A percentile compares a stretch with the other conserved stretches of the same genome.
Conservation (phyloP, 2,113 vertebrate species). For the Cynoglossus semilaevis region DNA sequence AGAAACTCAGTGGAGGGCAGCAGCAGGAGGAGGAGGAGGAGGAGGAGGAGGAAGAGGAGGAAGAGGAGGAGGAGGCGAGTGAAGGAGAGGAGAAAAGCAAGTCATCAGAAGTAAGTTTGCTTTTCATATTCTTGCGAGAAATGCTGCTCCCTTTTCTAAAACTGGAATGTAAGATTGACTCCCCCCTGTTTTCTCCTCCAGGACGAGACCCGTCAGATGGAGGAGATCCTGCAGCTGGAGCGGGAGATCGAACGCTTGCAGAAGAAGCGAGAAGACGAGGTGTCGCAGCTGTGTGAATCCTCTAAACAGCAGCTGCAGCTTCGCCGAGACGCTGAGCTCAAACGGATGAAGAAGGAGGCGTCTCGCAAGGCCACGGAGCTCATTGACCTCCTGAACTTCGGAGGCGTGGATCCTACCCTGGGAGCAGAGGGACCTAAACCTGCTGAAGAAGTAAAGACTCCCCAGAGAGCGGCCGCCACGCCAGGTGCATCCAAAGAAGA, state of each 20-base stretch:
- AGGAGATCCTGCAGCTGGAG: constrained; percentile 88
- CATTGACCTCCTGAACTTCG: constrained; percentile 85
- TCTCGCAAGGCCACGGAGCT: constrained; percentile 87
- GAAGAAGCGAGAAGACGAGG: constrained; percentile 83
- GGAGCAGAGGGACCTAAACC: constrained; percentile 27
- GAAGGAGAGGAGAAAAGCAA: constrained; percentile 28
- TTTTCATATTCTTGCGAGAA: not conserved
- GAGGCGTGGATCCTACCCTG: constrained; percentile 71
- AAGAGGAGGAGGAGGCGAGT: constrained; percentile 54
- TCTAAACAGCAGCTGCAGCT: constrained; percentile 83
- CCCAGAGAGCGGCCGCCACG: constrained; percentile 61
- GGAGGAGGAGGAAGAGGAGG: constrained; percentile 72
- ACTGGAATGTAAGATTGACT: not conserved
- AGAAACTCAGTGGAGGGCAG: constrained; percentile 61
- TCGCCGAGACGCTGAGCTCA: constrained; percentile 84
- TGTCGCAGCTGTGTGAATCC: constrained; percentile 83
- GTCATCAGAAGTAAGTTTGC: constrained; percentile 22
- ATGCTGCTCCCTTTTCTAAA: not conserved
- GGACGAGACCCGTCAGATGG: constrained; percentile 85
- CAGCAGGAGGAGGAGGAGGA: constrained; percentile 47
- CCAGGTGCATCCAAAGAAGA: constrained; percentile 76
- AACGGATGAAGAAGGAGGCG: constrained; percentile 85
- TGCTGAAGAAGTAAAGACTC: constrained; percentile 47
- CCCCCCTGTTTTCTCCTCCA: constrained; percentile 12
- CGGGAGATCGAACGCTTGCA: constrained; percentile 88